A percentile compares a stretch with the other conserved stretches of the same genome.
phyloP scores from a whole-genome alignment of 2,797 vertebrate genomes.

The Molossus alvarezi region DNA sequence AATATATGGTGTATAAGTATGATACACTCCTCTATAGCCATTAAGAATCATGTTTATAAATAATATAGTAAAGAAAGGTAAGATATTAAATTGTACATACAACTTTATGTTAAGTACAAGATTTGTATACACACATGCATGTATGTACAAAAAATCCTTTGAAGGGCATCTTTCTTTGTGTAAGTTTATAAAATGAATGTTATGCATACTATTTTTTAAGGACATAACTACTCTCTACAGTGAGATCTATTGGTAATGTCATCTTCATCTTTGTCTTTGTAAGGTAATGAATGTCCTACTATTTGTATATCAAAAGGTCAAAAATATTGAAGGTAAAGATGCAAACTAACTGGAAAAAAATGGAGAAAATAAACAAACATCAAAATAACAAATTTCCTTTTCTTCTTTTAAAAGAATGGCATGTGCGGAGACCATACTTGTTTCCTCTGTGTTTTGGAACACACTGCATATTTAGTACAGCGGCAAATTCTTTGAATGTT shows the following conservation, averaged over 20 bases:
- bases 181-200: conserved; percentile 42
- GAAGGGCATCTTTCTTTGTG: neutral
- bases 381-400: neutral
- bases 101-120: neutral
- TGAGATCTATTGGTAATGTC: neutral
- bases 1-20: neutral
- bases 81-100: conserved; percentile 18
- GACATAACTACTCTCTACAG: neutral
- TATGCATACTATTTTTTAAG: neutral
- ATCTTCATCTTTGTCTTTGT: neutral
- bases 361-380: neutral
- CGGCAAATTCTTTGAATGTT: neutral
- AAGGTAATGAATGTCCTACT: conserved; percentile 25
- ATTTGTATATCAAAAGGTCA: neutral
- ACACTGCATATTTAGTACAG: neutral
- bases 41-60: conserved; percentile 36
- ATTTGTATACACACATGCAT: neutral
- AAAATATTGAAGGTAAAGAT: neutral
- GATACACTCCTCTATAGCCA: neutral
- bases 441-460: conserved; percentile 1
- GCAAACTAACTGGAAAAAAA: neutral
- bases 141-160: neutral
- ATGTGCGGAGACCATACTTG: neutral
- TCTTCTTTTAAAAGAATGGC: neutral
- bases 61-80: conserved; percentile 3